Base-by-base conservation (phyloP, 2,888 invertebrate genomes). In the Galerucella nymphaeae region DNA sequence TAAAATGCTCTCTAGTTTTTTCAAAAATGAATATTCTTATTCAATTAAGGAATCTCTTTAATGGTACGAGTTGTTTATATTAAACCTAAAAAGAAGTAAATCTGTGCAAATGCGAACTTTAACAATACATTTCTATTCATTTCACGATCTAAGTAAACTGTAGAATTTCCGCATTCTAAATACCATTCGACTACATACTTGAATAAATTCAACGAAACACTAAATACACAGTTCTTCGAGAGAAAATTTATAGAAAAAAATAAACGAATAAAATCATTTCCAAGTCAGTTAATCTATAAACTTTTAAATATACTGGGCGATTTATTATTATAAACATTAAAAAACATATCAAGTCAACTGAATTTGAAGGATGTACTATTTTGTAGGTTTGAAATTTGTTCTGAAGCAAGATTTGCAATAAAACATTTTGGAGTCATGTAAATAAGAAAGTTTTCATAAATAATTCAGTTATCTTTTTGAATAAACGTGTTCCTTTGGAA, bases 341-440 rank as follows among this genome's bases (percentile, higher is more conserved):
- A 3, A 23, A 23, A 23, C 23, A 23, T 23, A 23, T 23, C 4
- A 23, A 23, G 23, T 3, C 23, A 23, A 23, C 23, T 23, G 23
- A 23, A 23, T 23, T 23, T 23, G 23, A 23, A 23, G 23, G 23
- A 23, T 2, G 23, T 23, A 3, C 23, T 3, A 23, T 23, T 4
- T 23, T 23, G 23, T 23, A 23, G 23, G 2, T 23, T 2, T 23
- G 23, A 23, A 23, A 30, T 30, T 6, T 6, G 5, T 5, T 30
- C 30, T 38, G 30, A 5, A 38, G 8, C 30, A 38, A 9, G 30
- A 38, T 8, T 8, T 9, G 8, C 30, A 63, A 73, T 78, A 79
- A 81, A 81, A 81, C 80, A 80, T 81, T 80, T 79, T 80, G 80
- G 80, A 76, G 80, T 80, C 78, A 80, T 78, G 78, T 76, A 80